These are phyloP conservation scores for Trididemnum miniatum DNA, from an alignment of 23 tunicate species.

Conservation along the genomic window DNA sequence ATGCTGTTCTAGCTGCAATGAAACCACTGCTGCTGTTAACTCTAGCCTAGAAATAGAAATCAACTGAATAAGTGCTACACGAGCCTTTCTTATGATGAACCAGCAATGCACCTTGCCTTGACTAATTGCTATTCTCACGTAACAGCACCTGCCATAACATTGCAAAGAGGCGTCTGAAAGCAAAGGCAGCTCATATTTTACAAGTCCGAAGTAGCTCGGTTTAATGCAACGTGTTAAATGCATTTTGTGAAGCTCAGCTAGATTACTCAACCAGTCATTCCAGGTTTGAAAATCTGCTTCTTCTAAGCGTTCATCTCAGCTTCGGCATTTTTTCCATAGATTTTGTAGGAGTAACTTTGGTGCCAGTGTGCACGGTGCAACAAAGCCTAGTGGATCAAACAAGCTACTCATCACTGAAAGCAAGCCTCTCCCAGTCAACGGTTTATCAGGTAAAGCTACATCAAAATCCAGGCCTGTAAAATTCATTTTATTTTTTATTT, in stretches of 20 bases:
- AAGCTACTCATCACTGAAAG: not conserved
- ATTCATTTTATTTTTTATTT: no score
- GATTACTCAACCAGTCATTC: not conserved
- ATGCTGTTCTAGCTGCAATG: not conserved
- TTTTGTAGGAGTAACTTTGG: not conserved
- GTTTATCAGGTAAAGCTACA: not conserved
- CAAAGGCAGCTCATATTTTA: not conserved
- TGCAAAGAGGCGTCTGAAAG: not conserved
- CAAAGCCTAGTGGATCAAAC: not conserved
- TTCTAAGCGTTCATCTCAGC: not conserved
- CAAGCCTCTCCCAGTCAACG: not conserved
- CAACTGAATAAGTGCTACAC: not conserved
- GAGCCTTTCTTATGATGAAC: not conserved
- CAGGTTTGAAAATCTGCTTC: not conserved
- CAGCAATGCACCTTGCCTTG: not conserved
- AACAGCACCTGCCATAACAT: not conserved
- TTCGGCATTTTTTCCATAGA: not conserved
- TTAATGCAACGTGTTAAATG: not conserved
- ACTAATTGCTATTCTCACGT: not conserved
- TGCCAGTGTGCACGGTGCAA: not conserved
- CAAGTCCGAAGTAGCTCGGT: not conserved
- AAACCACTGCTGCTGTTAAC: not conserved
- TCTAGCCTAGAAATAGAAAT: not conserved
- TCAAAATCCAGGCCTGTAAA: not conserved
- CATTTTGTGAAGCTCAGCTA: not conserved